Percentiles rank a stretch among this genome's conserved stretches.
Evolutionary conservation across 2,113 vertebrate species (phyloP).

Genomic region (Phoenicopterus ruber): DNA sequence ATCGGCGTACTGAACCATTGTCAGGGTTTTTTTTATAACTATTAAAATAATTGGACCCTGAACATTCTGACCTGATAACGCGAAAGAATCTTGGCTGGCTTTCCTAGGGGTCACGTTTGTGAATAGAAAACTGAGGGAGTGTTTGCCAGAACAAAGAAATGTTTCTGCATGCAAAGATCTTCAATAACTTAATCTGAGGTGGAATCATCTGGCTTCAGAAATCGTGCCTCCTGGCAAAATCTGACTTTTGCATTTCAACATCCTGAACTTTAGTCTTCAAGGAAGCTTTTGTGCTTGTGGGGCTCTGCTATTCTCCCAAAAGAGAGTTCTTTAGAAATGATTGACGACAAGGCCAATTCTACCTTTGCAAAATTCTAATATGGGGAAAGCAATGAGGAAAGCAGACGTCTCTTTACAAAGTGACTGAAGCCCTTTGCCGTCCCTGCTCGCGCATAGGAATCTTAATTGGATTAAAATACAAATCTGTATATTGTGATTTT

Average conservation of each 20-base stretch:
- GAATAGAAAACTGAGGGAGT: conserved; percentile 23
- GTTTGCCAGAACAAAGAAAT: conserved; percentile 50
- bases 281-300: conserved; percentile 41
- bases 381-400: background rate
- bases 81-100: conserved; percentile 38
- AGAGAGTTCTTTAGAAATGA: conserved; percentile 1
- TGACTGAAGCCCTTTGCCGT: background rate
- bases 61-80: conserved; percentile 50
- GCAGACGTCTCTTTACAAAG: background rate
- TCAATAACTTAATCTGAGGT: conserved; percentile 41
- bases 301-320: background rate
- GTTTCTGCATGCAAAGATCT: conserved; percentile 49
- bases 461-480: conserved; percentile 70
- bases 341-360: background rate
- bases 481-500: conserved; percentile 51
- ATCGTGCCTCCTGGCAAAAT: conserved; percentile 43
- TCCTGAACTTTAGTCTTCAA: conserved; percentile 28
- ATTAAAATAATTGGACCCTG: conserved; percentile 66
- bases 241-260: conserved; percentile 51
- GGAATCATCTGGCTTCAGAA: conserved; percentile 56
- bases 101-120: conserved; percentile 35
- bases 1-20: conserved; percentile 24
- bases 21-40: background rate
- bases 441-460: background rate
- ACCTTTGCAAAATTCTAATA: background rate